These are phyloP conservation scores for Myathropa florea DNA, from an alignment of 2,888 invertebrate genomes.

Conservation along the genomic window DNA sequence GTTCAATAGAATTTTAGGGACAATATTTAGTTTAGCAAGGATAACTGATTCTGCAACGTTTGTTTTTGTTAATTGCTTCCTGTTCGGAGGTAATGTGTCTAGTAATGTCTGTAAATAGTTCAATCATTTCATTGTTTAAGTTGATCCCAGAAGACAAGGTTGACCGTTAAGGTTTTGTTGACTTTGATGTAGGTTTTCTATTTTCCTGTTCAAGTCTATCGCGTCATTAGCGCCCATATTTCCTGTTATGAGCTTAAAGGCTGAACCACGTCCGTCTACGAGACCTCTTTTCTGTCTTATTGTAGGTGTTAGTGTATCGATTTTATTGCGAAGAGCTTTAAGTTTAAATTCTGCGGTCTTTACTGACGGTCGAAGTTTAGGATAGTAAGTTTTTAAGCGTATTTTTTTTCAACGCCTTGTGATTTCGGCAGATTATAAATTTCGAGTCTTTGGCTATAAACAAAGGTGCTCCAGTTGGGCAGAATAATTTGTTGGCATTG, in stretches of 20 bases:
- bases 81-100: constrained; percentile 22
- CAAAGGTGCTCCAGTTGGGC: background rate
- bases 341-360: background rate
- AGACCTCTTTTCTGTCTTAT: background rate
- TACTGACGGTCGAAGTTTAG: background rate
- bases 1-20: constrained; percentile 24
- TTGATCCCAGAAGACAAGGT: background rate
- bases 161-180: background rate
- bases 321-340: background rate
- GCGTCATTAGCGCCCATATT: too few species aligned
- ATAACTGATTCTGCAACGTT: constrained; percentile 33
- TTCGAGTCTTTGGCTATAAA: constrained; percentile 2
- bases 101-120: constrained; percentile 28
- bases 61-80: constrained; percentile 4
- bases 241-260: background rate
- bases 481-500: background rate
- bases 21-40: constrained; percentile 20
- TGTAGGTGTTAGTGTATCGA: background rate
- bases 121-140: constrained; percentile 9
- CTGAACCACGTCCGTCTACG: background rate
- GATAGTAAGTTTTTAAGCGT: background rate
- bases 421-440: background rate
- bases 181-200: too few species aligned
- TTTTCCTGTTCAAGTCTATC: too few species aligned
- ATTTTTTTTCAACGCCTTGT: too few species aligned